Conservation (phyloP, 1,140 invertebrate species). For the Drosophila triauraria region DNA sequence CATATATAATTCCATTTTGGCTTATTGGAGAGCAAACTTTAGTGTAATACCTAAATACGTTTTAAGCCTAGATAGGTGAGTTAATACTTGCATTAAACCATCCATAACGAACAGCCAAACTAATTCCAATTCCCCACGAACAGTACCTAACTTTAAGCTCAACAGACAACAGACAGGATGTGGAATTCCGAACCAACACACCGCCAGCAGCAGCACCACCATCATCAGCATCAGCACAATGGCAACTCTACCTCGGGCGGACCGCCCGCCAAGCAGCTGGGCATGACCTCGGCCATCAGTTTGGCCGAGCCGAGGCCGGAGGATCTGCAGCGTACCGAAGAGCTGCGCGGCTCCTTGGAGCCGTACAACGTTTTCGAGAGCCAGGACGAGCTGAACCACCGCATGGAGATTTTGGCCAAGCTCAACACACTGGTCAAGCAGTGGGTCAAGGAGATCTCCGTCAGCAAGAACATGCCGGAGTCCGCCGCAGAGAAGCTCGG, state of each 20-base stretch:
- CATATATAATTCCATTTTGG: slow-evolving; percentile 71
- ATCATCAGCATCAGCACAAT: slow-evolving; percentile 61
- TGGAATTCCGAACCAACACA: slow-evolving; percentile 82
- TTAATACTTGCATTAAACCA: not conserved
- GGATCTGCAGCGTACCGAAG: slow-evolving; percentile 93
- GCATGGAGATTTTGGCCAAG: slow-evolving; percentile 93
- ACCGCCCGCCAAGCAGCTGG: slow-evolving; percentile 87
- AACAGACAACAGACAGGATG: slow-evolving; percentile 55
- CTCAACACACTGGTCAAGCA: slow-evolving; percentile 95
- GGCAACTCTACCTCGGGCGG: slow-evolving; percentile 68
- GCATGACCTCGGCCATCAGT: slow-evolving; percentile 97
- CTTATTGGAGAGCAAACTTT: slow-evolving; percentile 63
- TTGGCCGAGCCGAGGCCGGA: slow-evolving; percentile 93
- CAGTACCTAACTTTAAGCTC: slow-evolving; percentile 58
- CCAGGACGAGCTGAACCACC: slow-evolving; percentile 95
- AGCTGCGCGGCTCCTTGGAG: slow-evolving; percentile 92
- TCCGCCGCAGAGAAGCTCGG: slow-evolving; percentile 94
- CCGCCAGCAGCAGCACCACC: slow-evolving; percentile 54
- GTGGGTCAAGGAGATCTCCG: slow-evolving; percentile 96
- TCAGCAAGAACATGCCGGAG: slow-evolving; percentile 95
- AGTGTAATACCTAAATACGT: slow-evolving; percentile 53
- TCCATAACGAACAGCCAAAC: not conserved
- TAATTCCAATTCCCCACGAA: not conserved
- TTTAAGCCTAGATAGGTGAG: slow-evolving; percentile 73
- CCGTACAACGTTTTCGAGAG: slow-evolving; percentile 97